phyloP scores from a whole-genome alignment of 2,797 vertebrate genomes.

The Siniperca scherzeri region DNA sequence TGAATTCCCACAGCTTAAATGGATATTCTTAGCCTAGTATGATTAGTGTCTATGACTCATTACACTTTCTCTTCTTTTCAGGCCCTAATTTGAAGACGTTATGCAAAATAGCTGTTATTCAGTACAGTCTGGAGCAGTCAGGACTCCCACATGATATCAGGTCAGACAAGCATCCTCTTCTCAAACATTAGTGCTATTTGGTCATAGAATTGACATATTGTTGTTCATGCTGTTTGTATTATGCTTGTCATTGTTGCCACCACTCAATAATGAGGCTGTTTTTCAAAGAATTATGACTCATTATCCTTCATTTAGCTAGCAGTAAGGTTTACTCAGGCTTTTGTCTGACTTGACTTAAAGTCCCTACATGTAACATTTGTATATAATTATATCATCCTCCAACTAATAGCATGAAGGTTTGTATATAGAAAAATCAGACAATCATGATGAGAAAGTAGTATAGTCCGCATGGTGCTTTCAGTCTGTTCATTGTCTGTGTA shows the following conservation, averaged over 20 bases:
- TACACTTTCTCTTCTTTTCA: constrained; percentile 72
- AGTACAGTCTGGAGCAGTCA: constrained; percentile 97
- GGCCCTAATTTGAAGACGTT: constrained; percentile 98
- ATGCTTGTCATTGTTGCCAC: constrained; percentile 40
- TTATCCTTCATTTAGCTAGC: constrained; percentile 57
- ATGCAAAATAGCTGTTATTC: constrained; percentile 99
- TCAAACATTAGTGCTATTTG: constrained; percentile 35
- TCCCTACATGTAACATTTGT: background rate
- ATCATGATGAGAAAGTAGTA: constrained; percentile 5
- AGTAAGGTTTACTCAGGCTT: constrained; percentile 32
- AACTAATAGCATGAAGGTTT: constrained; percentile 24
- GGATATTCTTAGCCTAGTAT: constrained; percentile 42
- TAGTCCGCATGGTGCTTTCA: constrained; percentile 19
- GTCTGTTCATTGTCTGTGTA: constrained; percentile 16
- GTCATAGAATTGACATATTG: constrained; percentile 50
- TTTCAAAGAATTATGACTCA: constrained; percentile 63
- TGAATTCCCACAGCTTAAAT: constrained; percentile 54
- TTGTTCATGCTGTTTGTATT: constrained; percentile 50
- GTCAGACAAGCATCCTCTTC: constrained; percentile 78
- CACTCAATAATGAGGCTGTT: constrained; percentile 50
- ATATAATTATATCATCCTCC: constrained; percentile 26
- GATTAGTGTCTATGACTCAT: constrained; percentile 64
- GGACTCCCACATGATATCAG: constrained; percentile 98
- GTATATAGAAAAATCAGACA: constrained; percentile 13
- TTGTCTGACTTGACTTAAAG: constrained; percentile 31